A percentile compares a stretch with the other conserved stretches of the same genome.
phyloP scores from a whole-genome alignment of 2,888 invertebrate species.

The Dusona sp. region DNA sequence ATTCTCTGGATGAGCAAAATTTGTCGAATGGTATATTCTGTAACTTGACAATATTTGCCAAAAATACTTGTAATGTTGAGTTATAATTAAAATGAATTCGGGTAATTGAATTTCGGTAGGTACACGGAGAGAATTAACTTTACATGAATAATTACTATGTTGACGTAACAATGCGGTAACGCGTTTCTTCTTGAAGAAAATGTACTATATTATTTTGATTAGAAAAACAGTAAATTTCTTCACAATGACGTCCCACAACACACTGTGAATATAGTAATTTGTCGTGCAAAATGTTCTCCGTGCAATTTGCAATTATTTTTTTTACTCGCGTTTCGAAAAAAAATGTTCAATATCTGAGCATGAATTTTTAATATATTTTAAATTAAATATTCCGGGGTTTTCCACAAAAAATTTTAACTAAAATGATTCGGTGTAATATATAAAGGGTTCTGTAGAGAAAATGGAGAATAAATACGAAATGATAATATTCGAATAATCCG shows the following conservation, averaged over 20 bases:
- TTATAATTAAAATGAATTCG: not conserved
- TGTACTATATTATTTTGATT: too few relatives aligned
- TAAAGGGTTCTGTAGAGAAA: not conserved
- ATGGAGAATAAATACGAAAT: not conserved
- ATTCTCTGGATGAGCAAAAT: slow-evolving; percentile 21
- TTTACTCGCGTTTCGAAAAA: not conserved
- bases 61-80: not conserved
- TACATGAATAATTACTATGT: not conserved
- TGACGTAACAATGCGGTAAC: too few relatives aligned
- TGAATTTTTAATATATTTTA: not conserved
- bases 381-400: not conserved
- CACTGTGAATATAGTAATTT: too few relatives aligned
- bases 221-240: too few relatives aligned
- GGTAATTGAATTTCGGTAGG: not conserved
- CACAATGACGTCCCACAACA: too few relatives aligned
- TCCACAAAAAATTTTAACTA: not conserved
- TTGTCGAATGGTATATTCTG: slow-evolving; percentile 10
- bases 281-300: too few relatives aligned
- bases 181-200: too few relatives aligned
- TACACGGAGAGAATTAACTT: not conserved
- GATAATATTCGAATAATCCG: not conserved
- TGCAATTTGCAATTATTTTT: too few relatives aligned
- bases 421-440: too few relatives aligned
- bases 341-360: too few relatives aligned
- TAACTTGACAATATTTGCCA: slow-evolving; percentile 2